phyloP scores from a whole-genome alignment of 2,113 vertebrate genomes.

The Mastomys natalensis region DNA sequence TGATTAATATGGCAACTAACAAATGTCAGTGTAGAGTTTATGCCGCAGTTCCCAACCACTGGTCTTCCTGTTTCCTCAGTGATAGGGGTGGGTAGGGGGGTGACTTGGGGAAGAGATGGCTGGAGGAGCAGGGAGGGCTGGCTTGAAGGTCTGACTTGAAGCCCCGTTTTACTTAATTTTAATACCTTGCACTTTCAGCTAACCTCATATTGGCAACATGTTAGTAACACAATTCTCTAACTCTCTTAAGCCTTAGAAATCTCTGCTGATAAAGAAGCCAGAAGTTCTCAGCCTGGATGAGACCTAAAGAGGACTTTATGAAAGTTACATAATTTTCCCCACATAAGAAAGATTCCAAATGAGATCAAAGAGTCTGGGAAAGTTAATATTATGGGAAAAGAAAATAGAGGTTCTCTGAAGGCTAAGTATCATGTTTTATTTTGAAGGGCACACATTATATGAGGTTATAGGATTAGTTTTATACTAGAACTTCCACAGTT shows the following conservation, averaged over 20 bases:
- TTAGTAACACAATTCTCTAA: conserved; percentile 12
- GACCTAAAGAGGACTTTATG: neutral
- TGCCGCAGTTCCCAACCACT: neutral
- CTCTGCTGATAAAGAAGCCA: neutral
- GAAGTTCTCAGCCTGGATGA: neutral
- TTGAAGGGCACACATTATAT: neutral
- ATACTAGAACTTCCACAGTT: neutral
- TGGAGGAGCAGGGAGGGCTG: neutral
- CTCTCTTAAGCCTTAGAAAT: conserved; percentile 33
- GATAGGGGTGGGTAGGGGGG: neutral
- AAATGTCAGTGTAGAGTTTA: too few species aligned
- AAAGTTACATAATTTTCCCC: neutral
- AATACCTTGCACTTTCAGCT: neutral
- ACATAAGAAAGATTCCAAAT: neutral
- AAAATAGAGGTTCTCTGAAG: neutral
- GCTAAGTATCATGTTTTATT: neutral
- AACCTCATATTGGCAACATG: neutral
- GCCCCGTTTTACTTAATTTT: neutral
- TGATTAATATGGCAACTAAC: neutral
- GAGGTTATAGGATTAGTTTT: neutral
- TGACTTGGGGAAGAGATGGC: too few species aligned
- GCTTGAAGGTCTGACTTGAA: neutral
- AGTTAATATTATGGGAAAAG: conserved; percentile 33
- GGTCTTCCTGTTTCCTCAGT: neutral
- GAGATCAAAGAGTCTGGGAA: conserved; percentile 4